Base-by-base conservation (phyloP, 2,797 vertebrate species). In the Poecile montanus region DNA sequence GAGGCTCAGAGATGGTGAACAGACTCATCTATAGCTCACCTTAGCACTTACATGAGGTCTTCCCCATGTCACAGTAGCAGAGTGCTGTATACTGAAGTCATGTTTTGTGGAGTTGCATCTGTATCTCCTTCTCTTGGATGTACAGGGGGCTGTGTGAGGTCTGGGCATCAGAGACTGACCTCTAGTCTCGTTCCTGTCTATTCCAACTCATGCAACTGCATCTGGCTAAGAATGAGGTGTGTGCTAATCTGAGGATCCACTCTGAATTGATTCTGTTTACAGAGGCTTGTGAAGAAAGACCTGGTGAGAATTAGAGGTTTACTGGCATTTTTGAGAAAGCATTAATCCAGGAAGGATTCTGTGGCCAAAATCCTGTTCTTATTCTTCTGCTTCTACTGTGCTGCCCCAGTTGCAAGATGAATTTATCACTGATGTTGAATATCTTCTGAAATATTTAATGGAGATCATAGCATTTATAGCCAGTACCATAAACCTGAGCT, bases 381-480 rank as follows among this genome's bases (percentile, higher is more conserved):
- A 38, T 29, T 62, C 42, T 91, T 51, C 48, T 5, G 14, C 53
- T 89, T 57, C 73, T 85, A 40, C 14, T 56, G n/a, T 72, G 42
- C 45, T 85, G 60, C 26, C 48, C 8, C 71, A 75, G 1, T 16
- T 56, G 13, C 27, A 63, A 54, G 58, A 10, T 23, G 13, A 60
- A 32, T 94, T 83, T 92, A 53, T 83, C 47, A 34, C 57, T 62
- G 47, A 61, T 27, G 30, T 40, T 81, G 62, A 84, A 79, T 76
- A 48, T 77, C 48, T 27, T 78, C 73, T 86, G 70, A 89, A 89
- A 88, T 78, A 66, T 73, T 91, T 93, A 73, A 77, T 66, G 36
- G 58, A 57, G 25, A 73, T 88, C 77, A 79, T 50, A 88, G 38
- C 67, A 76, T 86, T 94, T 93, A 79, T 50, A 93, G 63, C 60